Percentiles rank a stretch among this genome's conserved stretches.
These are phyloP conservation scores for Emydocephalus ijimae DNA, from an alignment of 2,113 vertebrate species.

Conservation along the genomic window DNA sequence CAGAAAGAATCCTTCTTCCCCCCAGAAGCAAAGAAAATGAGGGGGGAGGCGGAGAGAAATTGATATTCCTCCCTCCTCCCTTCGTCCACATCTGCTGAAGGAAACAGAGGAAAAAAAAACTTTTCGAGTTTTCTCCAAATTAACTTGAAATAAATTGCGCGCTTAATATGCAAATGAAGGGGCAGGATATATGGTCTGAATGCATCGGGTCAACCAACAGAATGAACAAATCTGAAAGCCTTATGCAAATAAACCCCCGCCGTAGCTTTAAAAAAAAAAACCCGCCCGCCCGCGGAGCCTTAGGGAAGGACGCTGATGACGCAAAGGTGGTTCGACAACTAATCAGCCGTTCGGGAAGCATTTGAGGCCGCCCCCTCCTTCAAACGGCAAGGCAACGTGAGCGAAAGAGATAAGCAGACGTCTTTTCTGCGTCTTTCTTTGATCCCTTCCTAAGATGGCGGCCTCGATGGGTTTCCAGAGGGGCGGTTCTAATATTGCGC, in stretches of 20 bases:
- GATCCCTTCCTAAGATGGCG: neutral
- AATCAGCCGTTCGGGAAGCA: neutral
- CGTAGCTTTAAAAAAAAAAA: neutral
- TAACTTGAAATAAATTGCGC: neutral
- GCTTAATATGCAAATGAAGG: neutral
- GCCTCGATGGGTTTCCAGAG: neutral
- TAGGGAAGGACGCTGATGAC: neutral
- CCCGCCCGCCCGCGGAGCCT: neutral
- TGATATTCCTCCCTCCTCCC: neutral
- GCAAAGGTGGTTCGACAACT: neutral
- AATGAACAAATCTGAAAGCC: neutral
- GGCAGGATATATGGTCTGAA: neutral
- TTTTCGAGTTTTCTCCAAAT: neutral
- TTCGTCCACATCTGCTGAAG: neutral
- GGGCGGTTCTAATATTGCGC: neutral
- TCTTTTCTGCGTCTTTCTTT: rapidly evolving
- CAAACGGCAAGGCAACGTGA: no score
- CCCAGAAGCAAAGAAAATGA: neutral
- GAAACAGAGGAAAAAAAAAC: neutral
- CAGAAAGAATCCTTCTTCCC: neutral
- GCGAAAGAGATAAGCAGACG: neutral
- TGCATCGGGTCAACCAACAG: neutral
- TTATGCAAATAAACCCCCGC: neutral
- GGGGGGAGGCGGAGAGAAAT: neutral
- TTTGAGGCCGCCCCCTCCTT: neutral